phyloP scores from a whole-genome alignment of 2,113 vertebrate genomes.

The Strix aluco region DNA sequence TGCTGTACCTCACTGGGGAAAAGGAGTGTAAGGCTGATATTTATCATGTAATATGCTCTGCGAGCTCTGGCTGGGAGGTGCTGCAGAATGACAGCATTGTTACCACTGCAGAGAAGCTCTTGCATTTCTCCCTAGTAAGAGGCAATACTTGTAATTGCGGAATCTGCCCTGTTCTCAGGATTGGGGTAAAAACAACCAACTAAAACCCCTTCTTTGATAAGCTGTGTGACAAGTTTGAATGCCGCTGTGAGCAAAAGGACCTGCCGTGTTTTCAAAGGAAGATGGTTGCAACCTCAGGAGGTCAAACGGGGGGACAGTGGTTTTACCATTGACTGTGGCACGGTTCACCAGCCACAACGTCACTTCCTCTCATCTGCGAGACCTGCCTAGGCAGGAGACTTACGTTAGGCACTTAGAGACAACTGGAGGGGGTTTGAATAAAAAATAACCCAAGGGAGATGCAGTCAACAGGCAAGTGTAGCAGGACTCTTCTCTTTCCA shows the following conservation, averaged over 20 bases:
- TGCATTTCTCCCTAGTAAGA: neutral
- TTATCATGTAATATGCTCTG: rapidly evolving
- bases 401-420: neutral
- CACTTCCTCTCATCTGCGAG: neutral
- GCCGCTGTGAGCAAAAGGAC: conserved; percentile 68
- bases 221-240: conserved; percentile 20
- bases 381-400: neutral
- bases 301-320: neutral
- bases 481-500: neutral
- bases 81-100: neutral
- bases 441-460: neutral
- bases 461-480: neutral
- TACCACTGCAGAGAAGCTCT: neutral
- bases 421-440: neutral
- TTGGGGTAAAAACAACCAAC: conserved; percentile 39
- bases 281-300: conserved; percentile 33
- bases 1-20: neutral
- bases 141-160: neutral
- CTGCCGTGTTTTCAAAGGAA: conserved; percentile 45
- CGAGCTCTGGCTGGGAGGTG: neutral
- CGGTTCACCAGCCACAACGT: neutral
- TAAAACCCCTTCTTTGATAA: neutral
- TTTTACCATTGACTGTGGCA: neutral
- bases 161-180: conserved; percentile 66
- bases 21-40: neutral